These are phyloP conservation scores for Huso huso DNA, from an alignment of 2,797 vertebrate genomes.

Conservation along the genomic window DNA sequence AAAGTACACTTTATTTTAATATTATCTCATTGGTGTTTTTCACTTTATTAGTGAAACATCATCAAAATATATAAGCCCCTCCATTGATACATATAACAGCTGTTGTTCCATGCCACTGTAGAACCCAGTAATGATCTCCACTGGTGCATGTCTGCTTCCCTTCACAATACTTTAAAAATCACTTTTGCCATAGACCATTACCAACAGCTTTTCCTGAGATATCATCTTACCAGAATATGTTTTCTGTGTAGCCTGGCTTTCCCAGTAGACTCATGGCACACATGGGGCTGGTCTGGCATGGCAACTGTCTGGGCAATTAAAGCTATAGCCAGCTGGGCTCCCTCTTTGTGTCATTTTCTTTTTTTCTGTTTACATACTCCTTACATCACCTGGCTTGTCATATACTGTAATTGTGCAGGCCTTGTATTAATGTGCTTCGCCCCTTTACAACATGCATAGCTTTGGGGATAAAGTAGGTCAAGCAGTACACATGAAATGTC, in stretches of 20 bases:
- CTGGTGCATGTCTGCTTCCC: conserved; percentile 51
- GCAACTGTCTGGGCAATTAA: neutral
- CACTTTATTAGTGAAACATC: no score
- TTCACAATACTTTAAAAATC: neutral
- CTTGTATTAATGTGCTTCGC: no score
- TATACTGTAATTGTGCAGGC: conserved; percentile 49
- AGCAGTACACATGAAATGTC: no score
- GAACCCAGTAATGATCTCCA: conserved; percentile 48
- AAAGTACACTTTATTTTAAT: neutral
- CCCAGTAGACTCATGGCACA: neutral
- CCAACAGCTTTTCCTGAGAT: neutral
- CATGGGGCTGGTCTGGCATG: conserved; percentile 13
- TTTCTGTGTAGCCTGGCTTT: neutral
- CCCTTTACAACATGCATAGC: no score
- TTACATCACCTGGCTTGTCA: conserved; percentile 46
- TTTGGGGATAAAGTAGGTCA: no score
- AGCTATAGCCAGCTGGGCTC: conserved; percentile 19
- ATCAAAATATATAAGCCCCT: neutral
- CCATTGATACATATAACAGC: conserved; percentile 43
- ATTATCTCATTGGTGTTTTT: no score
- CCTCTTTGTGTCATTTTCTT: conserved; percentile 38
- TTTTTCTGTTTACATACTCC: no score
- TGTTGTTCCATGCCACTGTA: conserved; percentile 46
- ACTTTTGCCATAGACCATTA: neutral
- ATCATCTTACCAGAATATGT: neutral